A percentile compares a stretch with the other conserved stretches of the same genome.
These are phyloP conservation scores for Thelaira solivaga DNA, from an alignment of 2,888 invertebrate species.

Conservation along the genomic window DNA sequence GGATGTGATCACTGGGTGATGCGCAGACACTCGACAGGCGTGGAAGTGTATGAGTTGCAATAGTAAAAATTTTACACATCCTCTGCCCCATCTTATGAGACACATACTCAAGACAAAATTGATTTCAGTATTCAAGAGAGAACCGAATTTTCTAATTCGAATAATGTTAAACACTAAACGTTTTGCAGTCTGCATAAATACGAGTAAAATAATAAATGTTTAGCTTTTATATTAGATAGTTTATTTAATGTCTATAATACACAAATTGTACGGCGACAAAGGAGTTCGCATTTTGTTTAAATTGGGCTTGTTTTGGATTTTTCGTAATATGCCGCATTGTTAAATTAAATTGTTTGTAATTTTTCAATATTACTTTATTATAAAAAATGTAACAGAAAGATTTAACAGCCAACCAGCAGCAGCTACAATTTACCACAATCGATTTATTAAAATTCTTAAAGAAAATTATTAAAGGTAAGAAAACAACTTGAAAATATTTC, in stretches of 20 bases:
- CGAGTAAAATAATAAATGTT: not conserved
- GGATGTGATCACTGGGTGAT: no score
- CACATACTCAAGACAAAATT: no score
- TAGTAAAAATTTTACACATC: no score
- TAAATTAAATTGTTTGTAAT: constrained; percentile 60
- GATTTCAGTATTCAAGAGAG: no score
- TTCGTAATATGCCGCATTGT: constrained; percentile 54
- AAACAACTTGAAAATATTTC: not conserved
- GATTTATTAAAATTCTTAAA: constrained; percentile 24
- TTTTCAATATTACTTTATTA: constrained; percentile 58
- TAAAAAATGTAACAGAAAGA: not conserved
- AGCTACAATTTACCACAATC: not conserved
- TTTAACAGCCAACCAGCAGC: not conserved
- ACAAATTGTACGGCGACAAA: constrained; percentile 59
- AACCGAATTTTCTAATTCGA: not conserved
- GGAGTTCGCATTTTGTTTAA: constrained; percentile 61
- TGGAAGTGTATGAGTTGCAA: no score
- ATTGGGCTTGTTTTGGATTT: constrained; percentile 55
- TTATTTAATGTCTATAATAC: constrained; percentile 57
- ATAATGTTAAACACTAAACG: not conserved
- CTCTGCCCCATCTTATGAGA: no score
- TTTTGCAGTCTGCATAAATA: no score
- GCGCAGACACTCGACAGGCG: no score
- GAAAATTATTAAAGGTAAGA: not conserved
- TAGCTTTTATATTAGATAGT: constrained; percentile 10